Evolutionary conservation across 2,888 invertebrate species (phyloP).

Genomic region (Hypena proboscidalis): DNA sequence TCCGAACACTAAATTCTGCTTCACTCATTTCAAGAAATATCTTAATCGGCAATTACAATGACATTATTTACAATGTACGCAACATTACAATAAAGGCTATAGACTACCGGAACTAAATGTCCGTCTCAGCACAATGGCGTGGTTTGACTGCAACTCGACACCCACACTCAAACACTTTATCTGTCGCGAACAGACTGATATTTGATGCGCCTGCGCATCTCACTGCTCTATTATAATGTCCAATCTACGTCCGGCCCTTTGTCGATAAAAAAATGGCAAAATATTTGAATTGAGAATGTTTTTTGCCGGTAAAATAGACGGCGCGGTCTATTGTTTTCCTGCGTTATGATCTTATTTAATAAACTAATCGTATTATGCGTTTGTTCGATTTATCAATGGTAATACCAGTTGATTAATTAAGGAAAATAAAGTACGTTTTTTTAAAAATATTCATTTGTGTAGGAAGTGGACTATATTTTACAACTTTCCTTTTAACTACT

Average conservation of each 20-base stretch:
- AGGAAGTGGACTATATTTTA: no score
- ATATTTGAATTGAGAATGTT: constrained; percentile 7
- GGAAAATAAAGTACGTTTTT: no score
- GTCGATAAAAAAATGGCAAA: constrained; percentile 28
- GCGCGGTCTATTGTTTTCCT: no score
- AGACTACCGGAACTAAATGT: constrained; percentile 70
- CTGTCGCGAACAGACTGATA: constrained; percentile 52
- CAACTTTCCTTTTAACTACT: no score
- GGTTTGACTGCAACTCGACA: constrained; percentile 75
- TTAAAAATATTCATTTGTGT: no score
- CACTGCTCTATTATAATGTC: constrained; percentile 48
- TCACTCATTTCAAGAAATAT: no score
- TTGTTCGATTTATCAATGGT: no score
- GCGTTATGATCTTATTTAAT: no score
- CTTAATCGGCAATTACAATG: not conserved
- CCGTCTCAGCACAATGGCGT: constrained; percentile 47
- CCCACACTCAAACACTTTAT: constrained; percentile 52
- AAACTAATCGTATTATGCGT: no score
- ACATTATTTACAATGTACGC: constrained; percentile 8
- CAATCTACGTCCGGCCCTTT: constrained; percentile 55
- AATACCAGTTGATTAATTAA: no score
- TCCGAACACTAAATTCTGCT: no score
- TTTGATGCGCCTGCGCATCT: constrained; percentile 67
- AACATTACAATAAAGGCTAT: constrained; percentile 19
- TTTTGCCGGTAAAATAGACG: not conserved